Evolutionary conservation across 2,113 vertebrate species (phyloP), one percentile per base, ranked within the genome.

Genomic region (Zapornia atra): DNA sequence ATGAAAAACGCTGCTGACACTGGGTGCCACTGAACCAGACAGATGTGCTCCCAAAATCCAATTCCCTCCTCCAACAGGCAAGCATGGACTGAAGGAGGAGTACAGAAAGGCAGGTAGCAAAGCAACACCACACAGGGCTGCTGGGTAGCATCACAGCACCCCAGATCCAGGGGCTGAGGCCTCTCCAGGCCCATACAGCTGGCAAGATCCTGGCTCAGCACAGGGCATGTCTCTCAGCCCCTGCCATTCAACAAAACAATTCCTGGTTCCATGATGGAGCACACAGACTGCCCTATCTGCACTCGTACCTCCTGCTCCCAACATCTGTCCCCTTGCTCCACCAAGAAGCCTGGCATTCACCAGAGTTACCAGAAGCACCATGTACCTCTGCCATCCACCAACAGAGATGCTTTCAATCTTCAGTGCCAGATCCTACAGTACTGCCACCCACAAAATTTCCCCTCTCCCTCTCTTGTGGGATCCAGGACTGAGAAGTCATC

Each of bases 51-150:
- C 11, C 6, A 7, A 77, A 76, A 56, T 44, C 24, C 31, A 61
- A 6, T 24, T 77, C 29, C 12, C 36, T 76, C 34, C 53, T 72
- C 46, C 34, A 56, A 44, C 51, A 50, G 53, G 64, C 51, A 24
- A 38, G 34, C 19, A 50, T 1, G 0, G 51, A 19, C 40, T 44
- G 59, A 60, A 71, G 42, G 25, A 70, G 25, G 20, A 57, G 12
- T 28, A 18, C 50, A 65, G 57, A 61, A 59, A 48, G 36, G 73
- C 17, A 81, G 56, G 25, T 6, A n/a, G 15, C 2, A 1, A n/a
- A 64, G 36, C 21, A 54, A 33, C 12, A 38, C 3, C 2, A 44
- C 3, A 2, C 11, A 21, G 31, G 53, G 26, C 16, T 4, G 1
- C 57, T 11, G 38, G 40, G 22, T 59, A 20, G 31, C 38, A 73